Conservation (phyloP, 2,888 invertebrate species). For the Brenthis daphne region DNA sequence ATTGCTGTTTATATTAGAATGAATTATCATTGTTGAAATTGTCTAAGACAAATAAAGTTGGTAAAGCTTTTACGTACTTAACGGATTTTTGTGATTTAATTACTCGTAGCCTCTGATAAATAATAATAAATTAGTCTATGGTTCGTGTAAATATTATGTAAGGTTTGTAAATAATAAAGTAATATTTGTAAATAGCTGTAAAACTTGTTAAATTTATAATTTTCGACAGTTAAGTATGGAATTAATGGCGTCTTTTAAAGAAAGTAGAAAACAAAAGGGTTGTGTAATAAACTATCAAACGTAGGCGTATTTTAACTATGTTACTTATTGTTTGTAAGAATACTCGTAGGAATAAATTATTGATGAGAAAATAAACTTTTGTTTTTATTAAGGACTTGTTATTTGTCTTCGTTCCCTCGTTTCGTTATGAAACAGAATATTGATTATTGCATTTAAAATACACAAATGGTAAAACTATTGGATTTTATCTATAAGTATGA, state of each 20-base stretch:
- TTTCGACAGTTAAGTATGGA: conserved; percentile 28
- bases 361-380: conserved; percentile 28
- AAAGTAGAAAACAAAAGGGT: conserved; percentile 74
- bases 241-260: conserved; percentile 45
- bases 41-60: conserved; percentile 31
- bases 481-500: no score
- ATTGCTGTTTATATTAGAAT: not conserved
- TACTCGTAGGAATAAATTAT: conserved; percentile 48
- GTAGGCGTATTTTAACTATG: conserved; percentile 70
- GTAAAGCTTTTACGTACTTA: conserved; percentile 2
- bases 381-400: conserved; percentile 26
- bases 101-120: conserved; percentile 8
- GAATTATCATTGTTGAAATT: conserved; percentile 22
- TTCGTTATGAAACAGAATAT: not conserved
- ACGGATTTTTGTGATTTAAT: conserved; percentile 19
- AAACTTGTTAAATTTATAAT: conserved; percentile 27
- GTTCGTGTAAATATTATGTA: conserved; percentile 33
- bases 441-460: no score
- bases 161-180: conserved; percentile 33
- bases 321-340: conserved; percentile 75
- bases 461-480: no score
- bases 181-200: conserved; percentile 33
- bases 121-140: not conserved
- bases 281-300: conserved; percentile 78
- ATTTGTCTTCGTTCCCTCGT: not conserved